phyloP scores from a whole-genome alignment of 1,140 invertebrate species.

The Pseudomyrmex cubaensis region DNA sequence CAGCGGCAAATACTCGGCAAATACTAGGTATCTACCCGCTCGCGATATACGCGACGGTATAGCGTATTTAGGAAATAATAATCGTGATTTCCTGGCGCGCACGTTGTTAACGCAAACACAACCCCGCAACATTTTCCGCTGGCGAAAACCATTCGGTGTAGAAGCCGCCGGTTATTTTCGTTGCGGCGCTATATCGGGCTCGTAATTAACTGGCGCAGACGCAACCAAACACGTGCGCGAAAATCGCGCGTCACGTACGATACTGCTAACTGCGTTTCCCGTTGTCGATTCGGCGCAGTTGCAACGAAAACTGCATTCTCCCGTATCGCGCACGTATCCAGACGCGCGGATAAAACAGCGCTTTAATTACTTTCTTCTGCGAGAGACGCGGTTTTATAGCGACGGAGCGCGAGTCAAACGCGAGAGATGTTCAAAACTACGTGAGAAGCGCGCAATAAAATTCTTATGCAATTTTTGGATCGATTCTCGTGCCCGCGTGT shows the following conservation, averaged over 20 bases:
- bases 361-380: conserved; percentile 16
- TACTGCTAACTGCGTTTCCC: conserved; percentile 23
- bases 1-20: conserved; percentile 10
- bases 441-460: conserved; percentile 9
- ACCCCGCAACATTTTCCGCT: conserved; percentile 33
- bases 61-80: conserved; percentile 32
- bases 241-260: conserved; percentile 16
- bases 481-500: conserved; percentile 6
- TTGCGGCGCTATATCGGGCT: background rate
- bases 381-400: background rate
- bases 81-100: conserved; percentile 31
- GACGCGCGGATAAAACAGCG: background rate
- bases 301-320: conserved; percentile 35
- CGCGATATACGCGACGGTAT: background rate
- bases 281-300: conserved; percentile 27
- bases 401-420: background rate
- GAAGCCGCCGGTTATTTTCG: conserved; percentile 25
- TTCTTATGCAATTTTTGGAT: conserved; percentile 39
- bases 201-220: conserved; percentile 36
- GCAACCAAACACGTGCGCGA: conserved; percentile 25
- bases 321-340: background rate
- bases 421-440: background rate
- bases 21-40: background rate
- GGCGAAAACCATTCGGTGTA: background rate
- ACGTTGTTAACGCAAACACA: background rate